Conservation (phyloP, 2,888 invertebrate genomes). For the Myopa testacea region DNA sequence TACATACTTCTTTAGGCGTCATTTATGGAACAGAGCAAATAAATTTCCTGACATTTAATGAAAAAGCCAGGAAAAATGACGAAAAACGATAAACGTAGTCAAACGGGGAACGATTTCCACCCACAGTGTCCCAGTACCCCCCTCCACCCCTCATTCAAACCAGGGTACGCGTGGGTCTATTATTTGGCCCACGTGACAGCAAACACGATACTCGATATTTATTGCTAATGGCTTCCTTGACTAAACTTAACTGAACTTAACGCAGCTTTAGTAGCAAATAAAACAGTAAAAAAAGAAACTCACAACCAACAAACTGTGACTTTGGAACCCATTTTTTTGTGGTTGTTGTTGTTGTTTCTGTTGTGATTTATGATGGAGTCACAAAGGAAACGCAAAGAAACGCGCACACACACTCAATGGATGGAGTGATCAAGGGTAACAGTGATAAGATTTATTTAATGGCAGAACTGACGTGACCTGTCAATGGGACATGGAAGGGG, state of each 20-base stretch:
- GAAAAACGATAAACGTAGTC: no score
- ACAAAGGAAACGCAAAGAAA: slow-evolving; percentile 13
- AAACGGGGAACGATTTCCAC: no score
- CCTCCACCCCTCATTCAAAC: no score
- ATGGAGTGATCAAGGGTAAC: slow-evolving; percentile 8
- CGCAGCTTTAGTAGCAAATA: background rate
- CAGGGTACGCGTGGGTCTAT: no score
- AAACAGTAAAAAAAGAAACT: slow-evolving; percentile 45
- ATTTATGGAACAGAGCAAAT: background rate
- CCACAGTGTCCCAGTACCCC: no score
- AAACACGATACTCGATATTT: slow-evolving; percentile 16
- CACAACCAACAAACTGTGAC: slow-evolving; percentile 39
- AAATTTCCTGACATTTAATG: background rate
- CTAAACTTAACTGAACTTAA: slow-evolving; percentile 15
- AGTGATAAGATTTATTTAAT: slow-evolving; percentile 37
- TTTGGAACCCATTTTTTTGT: slow-evolving; percentile 47
- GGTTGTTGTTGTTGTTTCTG: slow-evolving; percentile 47
- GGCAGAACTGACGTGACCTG: slow-evolving; percentile 30
- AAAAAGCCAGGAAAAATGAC: slow-evolving; percentile 1
- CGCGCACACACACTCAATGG: background rate
- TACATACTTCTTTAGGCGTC: no score
- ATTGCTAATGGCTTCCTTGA: slow-evolving; percentile 19
- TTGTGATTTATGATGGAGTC: slow-evolving; percentile 37
- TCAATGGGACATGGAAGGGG: slow-evolving; percentile 26
- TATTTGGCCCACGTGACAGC: background rate